Evolutionary conservation across 1,140 invertebrate genomes (phyloP), one percentile per base, ranked within the genome.

Genomic region (Arctopsyche grandis): DNA sequence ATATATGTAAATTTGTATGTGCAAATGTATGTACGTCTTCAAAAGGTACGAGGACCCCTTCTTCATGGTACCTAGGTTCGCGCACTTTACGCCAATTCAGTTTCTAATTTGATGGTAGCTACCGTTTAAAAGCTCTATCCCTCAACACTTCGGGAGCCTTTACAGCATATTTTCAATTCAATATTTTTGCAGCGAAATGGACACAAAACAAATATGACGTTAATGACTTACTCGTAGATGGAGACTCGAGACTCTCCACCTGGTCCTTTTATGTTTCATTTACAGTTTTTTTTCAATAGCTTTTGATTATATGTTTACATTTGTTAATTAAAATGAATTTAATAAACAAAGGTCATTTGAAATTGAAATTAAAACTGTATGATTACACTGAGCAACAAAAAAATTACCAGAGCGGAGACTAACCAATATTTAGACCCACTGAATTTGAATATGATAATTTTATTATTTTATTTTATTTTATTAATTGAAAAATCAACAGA

Each of bases 151-250:
- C 58, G 58, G 48, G 29, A 14, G 3, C 48, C 48, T 3, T 52
- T 52, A 9, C 5, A n/a, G 69, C 69, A n/a, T 44, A 43, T 70
- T 38, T n/a, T 44, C 10, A 70, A 38, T 48, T 73, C 43, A 73
- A 48, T 70, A 19, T 48, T 48, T 19, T 60, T 14, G 24, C 46
- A 46, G 43, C 5, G 58, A 9, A 38, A 52, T 73, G 70, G 70
- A 22, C 70, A 73, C 44, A 73, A 73, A 73, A 73, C 19, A 69
- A 69, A 69, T 73, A 73, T 73, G 70, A 73, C 70, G 70, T 73
- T 73, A 73, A 48, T 73, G 38, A 73, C 16, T 60, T 21, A 52
- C 48, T 12, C 48, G 10, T 1, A 16, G 48, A 52, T 16, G 48
- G 12, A 52, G 16, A 52, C 29, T 3, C 48, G 48, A 52, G 3